Base-by-base conservation (phyloP, 2,113 vertebrate genomes). In the Zootoca vivipara region DNA sequence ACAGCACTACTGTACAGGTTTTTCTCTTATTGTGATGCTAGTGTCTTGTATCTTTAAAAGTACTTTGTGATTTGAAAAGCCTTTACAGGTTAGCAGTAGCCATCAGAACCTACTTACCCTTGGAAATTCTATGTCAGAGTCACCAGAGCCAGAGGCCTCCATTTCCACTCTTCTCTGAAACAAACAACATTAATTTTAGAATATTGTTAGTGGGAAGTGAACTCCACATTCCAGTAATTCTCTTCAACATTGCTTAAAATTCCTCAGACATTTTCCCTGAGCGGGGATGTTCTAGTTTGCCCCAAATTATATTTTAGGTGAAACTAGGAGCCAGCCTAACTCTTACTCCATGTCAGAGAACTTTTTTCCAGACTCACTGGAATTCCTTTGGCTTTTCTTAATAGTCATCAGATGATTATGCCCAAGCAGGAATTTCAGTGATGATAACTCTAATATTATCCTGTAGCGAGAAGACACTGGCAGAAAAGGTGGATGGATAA, bases 91-190 rank as follows among this genome's bases (percentile, higher is more conserved):
- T 30, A 85, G 18, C 90, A 88, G 89, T 22, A 82, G 72, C 33
- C 1, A 70, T 40, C 1, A 79, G 5, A 40, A 80, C 28, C 69
- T n/a, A 95, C 96, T 96, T 88, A 97, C 97, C 52, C 93, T 94
- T 56, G 96, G 85, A 87, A 96, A 85, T 18, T 95, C 95, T 13
- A 90, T 91, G 3, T 83, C 84, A 82, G 56, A 58, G 28, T 95
- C 94, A 46, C 95, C 97, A 0, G 97, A 98, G 74, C 98, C 97
- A 0, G 97, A 98, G 38, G 97, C 98, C 87, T 98, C 96, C 1
- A 93, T 90, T 89, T 98, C 97, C 5, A 91, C 33, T 84, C 90
- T 96, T 72, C 93, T 96, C 98, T 99, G 93, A 70, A 95, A 93
- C 82, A 78, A 77, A 79, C 13, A 93, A 30, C 95, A 94, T 81